Evolutionary conservation across 2,888 invertebrate genomes (phyloP).

Genomic region (Eurytoma adleriae): DNA sequence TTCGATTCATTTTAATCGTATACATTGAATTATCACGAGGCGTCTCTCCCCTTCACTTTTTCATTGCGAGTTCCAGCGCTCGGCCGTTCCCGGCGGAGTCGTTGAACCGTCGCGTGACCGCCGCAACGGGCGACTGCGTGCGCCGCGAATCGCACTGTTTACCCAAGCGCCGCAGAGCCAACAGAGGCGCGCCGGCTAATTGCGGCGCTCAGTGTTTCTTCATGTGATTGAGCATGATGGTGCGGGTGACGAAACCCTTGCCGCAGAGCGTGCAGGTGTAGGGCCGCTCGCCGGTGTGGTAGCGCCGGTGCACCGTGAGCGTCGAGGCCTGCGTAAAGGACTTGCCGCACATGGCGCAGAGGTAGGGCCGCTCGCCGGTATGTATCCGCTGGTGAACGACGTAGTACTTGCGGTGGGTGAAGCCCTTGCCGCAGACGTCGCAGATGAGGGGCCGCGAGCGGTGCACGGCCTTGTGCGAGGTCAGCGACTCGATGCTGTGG

Average conservation of each 20-base stretch:
- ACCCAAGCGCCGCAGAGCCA: too few species aligned
- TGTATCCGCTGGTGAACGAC: constrained; percentile 75
- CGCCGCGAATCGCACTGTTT: too few species aligned
- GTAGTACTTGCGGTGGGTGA: constrained; percentile 74
- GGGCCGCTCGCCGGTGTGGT: constrained; percentile 74
- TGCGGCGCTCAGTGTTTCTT: constrained; percentile 70
- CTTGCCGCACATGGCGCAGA: constrained; percentile 76
- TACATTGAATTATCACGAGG: constrained; percentile 13
- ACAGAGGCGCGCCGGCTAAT: too few species aligned
- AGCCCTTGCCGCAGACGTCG: constrained; percentile 75
- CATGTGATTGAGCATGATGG: constrained; percentile 76
- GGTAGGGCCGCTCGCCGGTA: constrained; percentile 76
- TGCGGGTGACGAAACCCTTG: constrained; percentile 75
- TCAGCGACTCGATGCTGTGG: constrained; percentile 69
- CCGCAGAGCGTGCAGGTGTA: constrained; percentile 74
- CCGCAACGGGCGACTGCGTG: too few species aligned
- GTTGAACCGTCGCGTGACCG: too few species aligned
- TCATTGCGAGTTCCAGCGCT: background rate
- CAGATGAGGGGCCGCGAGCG: constrained; percentile 73
- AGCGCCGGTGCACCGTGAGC: constrained; percentile 73
- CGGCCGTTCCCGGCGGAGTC: too few species aligned
- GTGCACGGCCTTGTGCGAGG: constrained; percentile 72
- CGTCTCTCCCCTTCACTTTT: background rate
- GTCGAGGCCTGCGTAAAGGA: constrained; percentile 74
- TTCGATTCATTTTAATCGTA: constrained; percentile 23